Evolutionary conservation across 2,888 invertebrate genomes (phyloP), one percentile per base, ranked within the genome.

Genomic region (Petrophora chlorosata): DNA sequence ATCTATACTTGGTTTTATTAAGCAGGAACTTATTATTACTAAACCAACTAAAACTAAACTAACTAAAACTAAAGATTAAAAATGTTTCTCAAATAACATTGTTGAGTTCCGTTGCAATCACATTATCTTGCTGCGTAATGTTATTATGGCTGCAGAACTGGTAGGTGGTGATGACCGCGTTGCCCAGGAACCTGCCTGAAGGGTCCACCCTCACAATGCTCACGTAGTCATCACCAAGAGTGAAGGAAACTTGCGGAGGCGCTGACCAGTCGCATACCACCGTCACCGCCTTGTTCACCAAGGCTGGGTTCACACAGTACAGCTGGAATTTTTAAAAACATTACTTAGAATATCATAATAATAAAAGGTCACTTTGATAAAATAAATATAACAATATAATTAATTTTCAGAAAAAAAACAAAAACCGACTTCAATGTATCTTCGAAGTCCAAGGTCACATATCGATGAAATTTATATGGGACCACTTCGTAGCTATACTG

Each of bases 251-350:
- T 34, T 79, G 79, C 0, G 87, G 87, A 0, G 87, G 84, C 0
- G 86, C 85, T 0, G 60, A 73, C 86, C 86, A 86, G 59, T 88
- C 88, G 65, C 87, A 88, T 0, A 86, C 85, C 0, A 67, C 67
- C 0, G 85, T 79, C 29, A 74, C 71, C 0, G 73, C 85, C 36
- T 78, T 80, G 40, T 78, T 78, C 5, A 87, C 82, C 1, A 76
- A 60, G 0, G 84, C 55, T 0, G 87, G 87, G 29, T 79, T 80
- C 1, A 83, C 33, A 63, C 87, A 88, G 65, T 60, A 83, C 64
- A 88, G 59, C 87, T 88, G 65, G 0, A 80, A 33, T 16, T 2
- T 1, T 10, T n/a, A 2, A 8, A 23, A 7, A 23, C 7, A 23
- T 19, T 5, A 5, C 7, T 19, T 4, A 19, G 1, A 5, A 5